Conservation (phyloP, 2,113 vertebrate genomes). For the Alces alces region DNA sequence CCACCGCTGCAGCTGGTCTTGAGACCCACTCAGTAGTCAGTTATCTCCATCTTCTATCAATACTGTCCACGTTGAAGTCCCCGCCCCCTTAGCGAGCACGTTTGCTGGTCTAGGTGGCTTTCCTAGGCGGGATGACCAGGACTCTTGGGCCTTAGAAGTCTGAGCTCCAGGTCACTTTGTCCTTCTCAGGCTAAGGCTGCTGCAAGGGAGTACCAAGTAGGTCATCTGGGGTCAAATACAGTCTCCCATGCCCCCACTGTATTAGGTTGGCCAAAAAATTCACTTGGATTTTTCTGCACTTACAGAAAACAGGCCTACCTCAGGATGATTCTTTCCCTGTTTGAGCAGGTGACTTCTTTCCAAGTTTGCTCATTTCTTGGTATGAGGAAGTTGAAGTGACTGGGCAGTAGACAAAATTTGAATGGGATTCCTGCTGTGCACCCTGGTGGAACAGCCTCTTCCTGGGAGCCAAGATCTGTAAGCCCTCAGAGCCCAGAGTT, state of each 20-base stretch:
- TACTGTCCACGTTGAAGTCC: not conserved
- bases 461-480: not conserved
- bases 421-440: not conserved
- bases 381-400: not conserved
- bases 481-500: not conserved
- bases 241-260: not conserved
- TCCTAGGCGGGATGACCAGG: not conserved
- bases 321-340: not conserved
- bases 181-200: not conserved
- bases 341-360: not conserved
- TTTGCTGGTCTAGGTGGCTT: not conserved
- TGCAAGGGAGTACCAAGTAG: not conserved
- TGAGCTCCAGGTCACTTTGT: not conserved
- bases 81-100: not conserved
- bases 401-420: not conserved
- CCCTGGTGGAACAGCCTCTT: not conserved
- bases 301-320: not conserved
- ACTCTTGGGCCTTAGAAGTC: too few relatives aligned
- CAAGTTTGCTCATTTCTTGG: not conserved
- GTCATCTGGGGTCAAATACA: not conserved
- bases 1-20: not conserved
- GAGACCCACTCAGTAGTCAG: not conserved
- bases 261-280: not conserved
- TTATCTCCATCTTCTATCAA: not conserved
- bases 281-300: fast-evolving